Percentiles rank a stretch among this genome's conserved stretches.
Evolutionary conservation across 2,113 vertebrate genomes (phyloP).

Genomic region (Crotophaga sulcirostris): DNA sequence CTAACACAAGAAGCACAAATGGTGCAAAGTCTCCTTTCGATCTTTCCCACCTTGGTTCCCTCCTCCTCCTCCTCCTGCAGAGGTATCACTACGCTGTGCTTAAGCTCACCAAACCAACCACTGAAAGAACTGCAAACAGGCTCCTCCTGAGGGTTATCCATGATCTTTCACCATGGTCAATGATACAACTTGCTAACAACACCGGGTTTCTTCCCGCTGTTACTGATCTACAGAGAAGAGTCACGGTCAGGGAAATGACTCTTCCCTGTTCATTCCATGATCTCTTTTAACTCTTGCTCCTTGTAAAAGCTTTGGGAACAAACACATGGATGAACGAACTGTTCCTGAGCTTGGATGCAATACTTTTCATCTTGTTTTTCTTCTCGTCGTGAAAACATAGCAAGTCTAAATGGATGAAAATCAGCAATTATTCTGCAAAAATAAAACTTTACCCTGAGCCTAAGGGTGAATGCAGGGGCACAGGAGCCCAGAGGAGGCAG

Average conservation of each 20-base stretch:
- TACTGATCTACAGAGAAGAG: conserved; percentile 37
- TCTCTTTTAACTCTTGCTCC: background rate
- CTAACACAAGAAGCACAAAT: background rate
- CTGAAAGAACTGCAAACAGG: background rate
- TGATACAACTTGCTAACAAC: conserved; percentile 10
- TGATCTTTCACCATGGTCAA: background rate
- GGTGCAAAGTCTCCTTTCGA: background rate
- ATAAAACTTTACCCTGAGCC: background rate
- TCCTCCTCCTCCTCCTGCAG: background rate
- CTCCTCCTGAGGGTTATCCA: background rate
- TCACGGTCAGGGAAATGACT: background rate
- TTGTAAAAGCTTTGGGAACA: background rate
- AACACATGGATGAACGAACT: background rate
- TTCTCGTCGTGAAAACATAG: background rate
- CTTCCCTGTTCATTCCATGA: background rate
- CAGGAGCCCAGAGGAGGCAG: background rate
- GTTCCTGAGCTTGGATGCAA: background rate
- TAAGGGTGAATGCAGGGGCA: background rate
- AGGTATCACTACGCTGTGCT: background rate
- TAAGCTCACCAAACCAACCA: background rate
- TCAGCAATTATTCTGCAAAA: background rate
- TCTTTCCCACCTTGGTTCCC: background rate
- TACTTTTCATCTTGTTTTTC: background rate
- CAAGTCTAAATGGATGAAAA: background rate
- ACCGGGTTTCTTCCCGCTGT: background rate